Conservation (phyloP, 2,113 vertebrate genomes). For the Orycteropus afer region DNA sequence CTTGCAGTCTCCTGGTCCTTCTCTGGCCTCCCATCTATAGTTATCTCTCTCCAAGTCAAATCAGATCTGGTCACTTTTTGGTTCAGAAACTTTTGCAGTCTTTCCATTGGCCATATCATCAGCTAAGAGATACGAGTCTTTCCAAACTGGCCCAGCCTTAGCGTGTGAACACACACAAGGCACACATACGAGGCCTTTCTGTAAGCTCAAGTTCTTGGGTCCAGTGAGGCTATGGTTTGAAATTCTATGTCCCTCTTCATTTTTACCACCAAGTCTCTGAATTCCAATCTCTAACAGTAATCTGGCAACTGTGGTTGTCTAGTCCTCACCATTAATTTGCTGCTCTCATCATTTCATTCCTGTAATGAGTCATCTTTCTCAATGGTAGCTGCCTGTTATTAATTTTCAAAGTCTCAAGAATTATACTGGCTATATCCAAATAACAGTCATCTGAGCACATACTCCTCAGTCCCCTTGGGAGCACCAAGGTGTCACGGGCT, state of each 20-base stretch:
- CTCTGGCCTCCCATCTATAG: background rate
- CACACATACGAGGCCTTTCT: background rate
- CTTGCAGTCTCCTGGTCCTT: background rate
- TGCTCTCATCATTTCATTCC: slow-evolving; percentile 11
- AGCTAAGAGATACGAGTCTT: background rate
- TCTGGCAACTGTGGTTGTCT: background rate
- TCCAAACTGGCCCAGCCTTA: background rate
- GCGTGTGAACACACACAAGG: background rate
- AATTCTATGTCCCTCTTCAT: background rate
- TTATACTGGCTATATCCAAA: background rate
- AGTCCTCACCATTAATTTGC: background rate
- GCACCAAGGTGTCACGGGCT: background rate
- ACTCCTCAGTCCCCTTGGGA: background rate
- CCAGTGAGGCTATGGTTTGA: background rate
- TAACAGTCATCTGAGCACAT: slow-evolving; percentile 6
- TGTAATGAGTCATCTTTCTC: slow-evolving; percentile 52
- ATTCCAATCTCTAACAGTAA: background rate
- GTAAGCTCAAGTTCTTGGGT: background rate
- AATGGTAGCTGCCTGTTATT: slow-evolving; percentile 32
- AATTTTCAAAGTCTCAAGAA: slow-evolving; percentile 50
- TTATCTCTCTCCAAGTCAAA: background rate
- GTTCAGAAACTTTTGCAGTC: background rate
- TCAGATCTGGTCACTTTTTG: background rate
- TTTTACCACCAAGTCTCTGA: background rate
- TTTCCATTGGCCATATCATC: background rate